A percentile compares a stretch with the other conserved stretches of the same genome.
Conservation (phyloP, 2,797 vertebrate species). For the Halcyon badia region DNA sequence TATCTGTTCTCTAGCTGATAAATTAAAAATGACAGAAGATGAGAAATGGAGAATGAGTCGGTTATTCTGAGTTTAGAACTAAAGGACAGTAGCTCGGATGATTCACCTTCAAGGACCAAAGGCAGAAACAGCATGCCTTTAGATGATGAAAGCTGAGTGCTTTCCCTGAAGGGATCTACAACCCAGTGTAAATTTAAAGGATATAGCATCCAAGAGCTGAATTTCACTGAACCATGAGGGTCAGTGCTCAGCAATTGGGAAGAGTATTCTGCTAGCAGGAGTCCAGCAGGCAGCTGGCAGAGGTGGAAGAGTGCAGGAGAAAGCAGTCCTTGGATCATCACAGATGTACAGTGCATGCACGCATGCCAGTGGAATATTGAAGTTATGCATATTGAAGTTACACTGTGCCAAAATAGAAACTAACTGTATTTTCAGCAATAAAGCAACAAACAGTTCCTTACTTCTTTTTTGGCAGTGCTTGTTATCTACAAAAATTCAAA, state of each 20-base stretch:
- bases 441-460: accelerated
- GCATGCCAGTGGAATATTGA: too few relatives aligned
- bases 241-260: not conserved
- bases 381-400: too few relatives aligned
- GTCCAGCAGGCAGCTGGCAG: not conserved
- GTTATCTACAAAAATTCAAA: not conserved
- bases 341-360: accelerated
- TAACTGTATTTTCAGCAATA: not conserved
- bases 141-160: not conserved
- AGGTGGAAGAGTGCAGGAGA: not conserved
- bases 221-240: not conserved
- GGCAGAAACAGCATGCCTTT: not conserved
- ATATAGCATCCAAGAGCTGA: not conserved
- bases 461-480: not conserved
- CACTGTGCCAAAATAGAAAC: not conserved
- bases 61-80: not conserved
- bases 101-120: conserved; percentile 34
- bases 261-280: not conserved
- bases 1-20: conserved; percentile 8
- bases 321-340: not conserved
- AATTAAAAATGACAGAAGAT: conserved; percentile 33
- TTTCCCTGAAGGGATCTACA: not conserved
- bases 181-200: not conserved
- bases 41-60: conserved; percentile 3
- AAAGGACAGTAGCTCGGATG: not conserved